Evolutionary conservation across 2,888 invertebrate species (phyloP).

Genomic region (Cosmia trapezina): DNA sequence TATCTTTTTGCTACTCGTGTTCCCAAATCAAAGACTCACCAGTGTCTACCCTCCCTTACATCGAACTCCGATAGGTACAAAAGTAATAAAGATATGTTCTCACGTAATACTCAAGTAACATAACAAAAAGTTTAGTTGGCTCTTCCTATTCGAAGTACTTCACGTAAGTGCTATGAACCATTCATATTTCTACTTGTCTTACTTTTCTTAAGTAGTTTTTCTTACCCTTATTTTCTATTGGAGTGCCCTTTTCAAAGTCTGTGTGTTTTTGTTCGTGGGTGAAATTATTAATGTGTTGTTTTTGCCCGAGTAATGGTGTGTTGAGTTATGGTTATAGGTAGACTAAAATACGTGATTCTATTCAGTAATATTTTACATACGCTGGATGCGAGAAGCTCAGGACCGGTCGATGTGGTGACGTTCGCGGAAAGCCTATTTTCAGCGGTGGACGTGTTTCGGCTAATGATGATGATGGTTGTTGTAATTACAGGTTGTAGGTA

Average conservation of each 20-base stretch:
- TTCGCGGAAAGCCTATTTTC: no score
- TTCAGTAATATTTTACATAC: background rate
- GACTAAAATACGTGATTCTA: constrained; percentile 1
- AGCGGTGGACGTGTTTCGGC: no score
- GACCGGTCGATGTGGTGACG: no score
- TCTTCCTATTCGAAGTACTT: constrained; percentile 34
- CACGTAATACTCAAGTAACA: constrained; percentile 39
- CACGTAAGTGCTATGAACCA: constrained; percentile 51
- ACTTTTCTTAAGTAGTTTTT: constrained; percentile 53
- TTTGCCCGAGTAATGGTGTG: constrained; percentile 20
- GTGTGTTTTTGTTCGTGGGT: constrained; percentile 23
- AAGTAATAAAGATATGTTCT: constrained; percentile 29
- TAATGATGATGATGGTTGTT: no score
- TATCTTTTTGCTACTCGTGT: no score
- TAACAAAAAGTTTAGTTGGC: constrained; percentile 50
- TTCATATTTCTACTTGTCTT: constrained; percentile 57
- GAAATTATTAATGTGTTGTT: constrained; percentile 53
- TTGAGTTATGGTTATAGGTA: constrained; percentile 10
- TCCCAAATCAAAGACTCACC: background rate
- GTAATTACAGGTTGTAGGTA: no score
- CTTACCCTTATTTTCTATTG: constrained; percentile 43
- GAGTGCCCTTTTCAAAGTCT: constrained; percentile 35
- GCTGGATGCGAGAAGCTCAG: no score
- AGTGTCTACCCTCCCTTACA: background rate
- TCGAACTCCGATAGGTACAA: constrained; percentile 28